Conservation (phyloP, 2,797 vertebrate species). For the Dendrocincla tyrannina region DNA sequence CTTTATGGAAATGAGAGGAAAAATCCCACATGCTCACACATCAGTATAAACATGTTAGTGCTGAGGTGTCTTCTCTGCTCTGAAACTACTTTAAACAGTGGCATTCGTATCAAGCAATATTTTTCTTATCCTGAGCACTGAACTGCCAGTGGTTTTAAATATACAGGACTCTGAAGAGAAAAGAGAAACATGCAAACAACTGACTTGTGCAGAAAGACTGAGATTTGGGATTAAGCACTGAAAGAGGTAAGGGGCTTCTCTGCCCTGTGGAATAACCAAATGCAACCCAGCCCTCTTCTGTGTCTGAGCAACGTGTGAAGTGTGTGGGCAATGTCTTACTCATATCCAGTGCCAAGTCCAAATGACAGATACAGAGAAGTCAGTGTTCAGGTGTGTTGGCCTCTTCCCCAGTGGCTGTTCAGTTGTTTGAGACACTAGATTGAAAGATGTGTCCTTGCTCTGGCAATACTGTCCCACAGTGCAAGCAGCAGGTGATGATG, state of each 20-base stretch:
- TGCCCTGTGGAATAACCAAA: background rate
- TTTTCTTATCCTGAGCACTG: background rate
- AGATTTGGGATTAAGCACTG: background rate
- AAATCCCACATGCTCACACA: background rate
- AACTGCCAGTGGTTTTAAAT: background rate
- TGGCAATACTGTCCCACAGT: rapidly evolving
- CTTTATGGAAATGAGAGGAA: background rate
- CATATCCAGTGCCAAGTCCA: background rate
- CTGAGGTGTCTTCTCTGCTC: background rate
- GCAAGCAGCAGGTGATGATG: background rate
- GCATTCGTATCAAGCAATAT: background rate
- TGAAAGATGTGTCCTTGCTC: background rate
- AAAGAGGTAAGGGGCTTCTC: background rate
- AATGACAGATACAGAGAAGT: background rate
- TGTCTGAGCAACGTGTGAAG: background rate
- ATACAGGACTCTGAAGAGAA: background rate
- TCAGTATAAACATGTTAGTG: background rate
- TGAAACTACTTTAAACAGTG: background rate
- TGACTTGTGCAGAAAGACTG: background rate
- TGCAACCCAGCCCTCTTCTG: background rate
- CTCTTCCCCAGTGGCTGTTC: background rate
- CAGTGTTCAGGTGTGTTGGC: background rate
- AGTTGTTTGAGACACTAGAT: background rate
- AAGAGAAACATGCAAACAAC: background rate
- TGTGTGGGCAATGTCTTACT: background rate